phyloP scores from a whole-genome alignment of 2,113 vertebrate genomes.

The Pica pica region DNA sequence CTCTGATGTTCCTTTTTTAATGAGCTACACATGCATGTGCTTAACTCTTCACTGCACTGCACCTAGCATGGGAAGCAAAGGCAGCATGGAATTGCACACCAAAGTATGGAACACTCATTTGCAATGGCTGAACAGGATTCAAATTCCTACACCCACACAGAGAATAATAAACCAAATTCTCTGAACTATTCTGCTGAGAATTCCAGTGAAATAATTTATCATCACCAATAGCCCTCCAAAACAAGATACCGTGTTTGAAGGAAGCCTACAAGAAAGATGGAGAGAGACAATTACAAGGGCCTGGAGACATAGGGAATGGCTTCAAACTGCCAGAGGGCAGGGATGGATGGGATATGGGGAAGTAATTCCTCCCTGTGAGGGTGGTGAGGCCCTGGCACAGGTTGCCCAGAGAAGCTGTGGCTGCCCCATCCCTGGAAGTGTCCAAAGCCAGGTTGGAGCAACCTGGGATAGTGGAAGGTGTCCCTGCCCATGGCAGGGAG shows the following conservation, averaged over 20 bases:
- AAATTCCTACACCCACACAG: background rate
- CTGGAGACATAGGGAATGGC: background rate
- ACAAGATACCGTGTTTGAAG: background rate
- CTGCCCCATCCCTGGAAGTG: background rate
- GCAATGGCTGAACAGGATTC: background rate
- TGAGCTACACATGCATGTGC: background rate
- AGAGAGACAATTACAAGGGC: background rate
- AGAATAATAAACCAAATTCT: background rate
- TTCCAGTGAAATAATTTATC: background rate
- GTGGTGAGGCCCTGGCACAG: background rate
- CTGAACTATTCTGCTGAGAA: background rate
- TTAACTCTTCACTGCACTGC: background rate
- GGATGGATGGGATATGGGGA: background rate
- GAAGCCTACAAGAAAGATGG: background rate
- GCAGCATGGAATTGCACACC: background rate
- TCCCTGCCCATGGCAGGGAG: background rate
- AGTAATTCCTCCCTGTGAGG: background rate
- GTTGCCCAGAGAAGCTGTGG: background rate
- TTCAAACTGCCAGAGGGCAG: background rate
- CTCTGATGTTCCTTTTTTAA: background rate
- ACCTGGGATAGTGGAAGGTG: rapidly evolving
- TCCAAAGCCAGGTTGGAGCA: background rate
- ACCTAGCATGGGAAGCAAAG: background rate
- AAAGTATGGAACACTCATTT: background rate
- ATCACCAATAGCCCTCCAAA: background rate